A percentile compares a stretch with the other conserved stretches of the same genome.
These are phyloP conservation scores for Apoda limacodes DNA, from an alignment of 2,888 invertebrate species.

Conservation along the genomic window DNA sequence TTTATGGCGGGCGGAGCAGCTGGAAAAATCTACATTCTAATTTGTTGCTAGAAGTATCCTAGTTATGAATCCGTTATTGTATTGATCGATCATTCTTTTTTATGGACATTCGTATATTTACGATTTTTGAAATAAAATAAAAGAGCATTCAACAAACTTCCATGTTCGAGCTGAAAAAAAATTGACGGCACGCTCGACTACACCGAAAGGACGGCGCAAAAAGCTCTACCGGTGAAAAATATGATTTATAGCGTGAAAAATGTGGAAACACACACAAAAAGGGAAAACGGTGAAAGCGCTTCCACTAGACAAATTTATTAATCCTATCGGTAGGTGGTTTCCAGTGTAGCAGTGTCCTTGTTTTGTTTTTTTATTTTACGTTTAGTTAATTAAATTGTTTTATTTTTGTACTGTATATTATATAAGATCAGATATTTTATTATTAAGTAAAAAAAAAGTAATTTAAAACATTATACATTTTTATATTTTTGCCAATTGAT, in stretches of 20 bases:
- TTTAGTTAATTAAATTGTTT: too few relatives aligned
- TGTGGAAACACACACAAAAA: slow-evolving; percentile 67
- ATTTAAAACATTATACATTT: too few relatives aligned
- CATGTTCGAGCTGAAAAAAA: slow-evolving; percentile 62
- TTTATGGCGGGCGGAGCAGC: too few relatives aligned
- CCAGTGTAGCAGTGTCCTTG: too few relatives aligned
- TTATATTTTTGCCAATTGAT: too few relatives aligned
- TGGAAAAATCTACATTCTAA: slow-evolving; percentile 12
- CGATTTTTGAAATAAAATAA: slow-evolving; percentile 6
- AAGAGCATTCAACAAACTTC: slow-evolving; percentile 42
- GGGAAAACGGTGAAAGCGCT: slow-evolving; percentile 54
- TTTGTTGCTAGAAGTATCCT: slow-evolving; percentile 2
- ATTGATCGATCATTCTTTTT: too few relatives aligned
- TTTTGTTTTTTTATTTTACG: too few relatives aligned
- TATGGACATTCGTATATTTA: too few relatives aligned
- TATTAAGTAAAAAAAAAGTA: too few relatives aligned
- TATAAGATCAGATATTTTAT: too few relatives aligned
- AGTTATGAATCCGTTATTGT: background rate
- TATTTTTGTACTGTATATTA: too few relatives aligned
- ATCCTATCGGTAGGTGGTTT: slow-evolving; percentile 48
- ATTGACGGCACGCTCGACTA: slow-evolving; percentile 60
- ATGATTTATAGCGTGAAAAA: slow-evolving; percentile 70
- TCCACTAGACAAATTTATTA: slow-evolving; percentile 66
- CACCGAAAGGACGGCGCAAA: slow-evolving; percentile 65
- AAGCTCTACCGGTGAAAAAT: slow-evolving; percentile 67